Base-by-base conservation (phyloP, 2,797 vertebrate genomes). In the Dicrostonyx torquatus region DNA sequence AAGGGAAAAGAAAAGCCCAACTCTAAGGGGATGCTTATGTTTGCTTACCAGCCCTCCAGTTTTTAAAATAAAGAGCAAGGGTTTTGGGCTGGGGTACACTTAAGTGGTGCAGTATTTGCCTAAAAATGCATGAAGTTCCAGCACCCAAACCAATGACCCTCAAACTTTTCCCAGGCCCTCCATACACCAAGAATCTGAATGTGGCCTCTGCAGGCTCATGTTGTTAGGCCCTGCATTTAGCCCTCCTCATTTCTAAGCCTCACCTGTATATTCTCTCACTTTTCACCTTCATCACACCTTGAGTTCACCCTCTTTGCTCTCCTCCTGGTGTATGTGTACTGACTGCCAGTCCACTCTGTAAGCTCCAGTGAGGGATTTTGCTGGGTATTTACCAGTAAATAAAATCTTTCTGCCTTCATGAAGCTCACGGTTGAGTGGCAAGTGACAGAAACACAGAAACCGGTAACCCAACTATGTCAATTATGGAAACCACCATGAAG, bases 61-160 rank as follows among this genome's bases (percentile, higher is more conserved):
- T 89, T 73, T 85, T n/a, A 68, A 43, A 84, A 87, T 86, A 62
- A 90, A 94, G 50, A 93, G 76, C 6, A 94, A 87, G 12, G 80
- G 83, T 55, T 17, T 83, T 17, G 14, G 24, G 45, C 5, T 29
- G 22, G 13, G 31, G 22, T 18, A n/a, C 20, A 53, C 60, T 11
- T 60, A 53, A 37, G 53, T 87, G 70, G 37, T 60, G 12, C 15
- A 75, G 37, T 75, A 55, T 37, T 45, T 76, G 87, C 55, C 73
- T 64, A 77, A 85, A 31, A 40, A 45, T 62, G 31, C 58, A 64
- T 77, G 73, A 89, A 43, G 73, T 11, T 76, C 55, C 24, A 40
- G 66, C 10, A 40, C 26, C n/a, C 45, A 86, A 72, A 55, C 48
- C 45, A 70, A 72, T n/a, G 40, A 22, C 18, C 18, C 62, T 84